These are phyloP conservation scores for Psittacus erithacus DNA, from an alignment of 2,113 vertebrate species.

Conservation along the genomic window DNA sequence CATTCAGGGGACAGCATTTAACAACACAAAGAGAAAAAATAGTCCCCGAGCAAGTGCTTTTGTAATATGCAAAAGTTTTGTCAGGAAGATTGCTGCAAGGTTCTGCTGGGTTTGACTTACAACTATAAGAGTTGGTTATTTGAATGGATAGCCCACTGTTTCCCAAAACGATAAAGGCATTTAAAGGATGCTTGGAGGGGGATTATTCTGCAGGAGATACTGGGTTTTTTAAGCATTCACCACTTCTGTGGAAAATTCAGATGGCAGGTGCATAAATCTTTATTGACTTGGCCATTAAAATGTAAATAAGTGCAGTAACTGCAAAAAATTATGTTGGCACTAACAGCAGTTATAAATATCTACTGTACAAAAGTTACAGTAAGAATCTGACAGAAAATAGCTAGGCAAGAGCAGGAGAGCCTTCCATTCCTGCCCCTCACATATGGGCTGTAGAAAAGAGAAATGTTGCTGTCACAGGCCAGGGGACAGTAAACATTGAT, in stretches of 20 bases:
- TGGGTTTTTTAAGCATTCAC: not conserved
- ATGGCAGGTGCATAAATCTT: constrained; percentile 57
- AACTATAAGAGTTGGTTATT: not conserved
- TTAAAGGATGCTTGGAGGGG: not conserved
- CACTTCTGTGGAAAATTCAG: constrained; percentile 30
- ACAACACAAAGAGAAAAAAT: not conserved
- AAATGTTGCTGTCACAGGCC: not conserved
- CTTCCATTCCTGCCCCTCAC: not conserved
- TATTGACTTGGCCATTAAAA: constrained; percentile 65
- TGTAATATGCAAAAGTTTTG: not conserved
- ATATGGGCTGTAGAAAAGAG: not conserved
- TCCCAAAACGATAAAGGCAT: not conserved
- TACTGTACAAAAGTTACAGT: constrained; percentile 38
- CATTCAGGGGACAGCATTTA: not conserved
- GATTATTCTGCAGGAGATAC: not conserved
- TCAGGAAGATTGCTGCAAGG: not conserved
- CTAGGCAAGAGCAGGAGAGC: not conserved
- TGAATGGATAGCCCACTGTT: not conserved
- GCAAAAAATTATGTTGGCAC: constrained; percentile 43
- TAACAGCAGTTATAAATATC: constrained; percentile 54
- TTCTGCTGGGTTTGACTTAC: not conserved
- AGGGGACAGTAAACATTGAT: not conserved
- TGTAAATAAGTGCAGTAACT: constrained; percentile 44
- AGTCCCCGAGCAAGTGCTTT: not conserved
- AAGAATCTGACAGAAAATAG: constrained; percentile 46